A percentile compares a stretch with the other conserved stretches of the same genome.
These are phyloP conservation scores for Tolypeutes matacus DNA, from an alignment of 2,797 vertebrate species.

Conservation along the genomic window DNA sequence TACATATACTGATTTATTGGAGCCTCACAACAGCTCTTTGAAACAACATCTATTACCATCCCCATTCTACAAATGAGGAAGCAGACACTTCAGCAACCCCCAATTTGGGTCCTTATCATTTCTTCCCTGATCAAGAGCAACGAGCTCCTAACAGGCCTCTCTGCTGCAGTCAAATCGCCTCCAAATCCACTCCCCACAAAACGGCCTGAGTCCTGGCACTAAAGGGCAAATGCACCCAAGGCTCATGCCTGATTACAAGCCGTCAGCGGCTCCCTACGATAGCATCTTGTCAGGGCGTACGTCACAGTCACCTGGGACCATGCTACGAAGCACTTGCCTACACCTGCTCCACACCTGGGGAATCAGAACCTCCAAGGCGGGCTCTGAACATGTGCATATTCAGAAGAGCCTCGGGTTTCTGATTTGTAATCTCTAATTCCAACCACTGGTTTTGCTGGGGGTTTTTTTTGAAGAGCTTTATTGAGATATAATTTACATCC, in stretches of 20 bases:
- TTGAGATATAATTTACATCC: not conserved
- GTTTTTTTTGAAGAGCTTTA: not conserved
- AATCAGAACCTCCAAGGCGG: not conserved
- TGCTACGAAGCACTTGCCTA: not conserved
- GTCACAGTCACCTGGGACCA: not conserved
- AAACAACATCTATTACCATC: not conserved
- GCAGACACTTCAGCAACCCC: not conserved
- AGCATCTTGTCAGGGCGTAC: not conserved
- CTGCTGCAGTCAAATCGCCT: not conserved
- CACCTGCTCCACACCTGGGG: not conserved
- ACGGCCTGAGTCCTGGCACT: not conserved
- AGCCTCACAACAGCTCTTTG: not conserved
- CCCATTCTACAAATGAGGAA: not conserved
- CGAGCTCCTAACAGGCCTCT: not conserved
- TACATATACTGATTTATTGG: not conserved
- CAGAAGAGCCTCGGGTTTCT: not conserved
- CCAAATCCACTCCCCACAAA: not conserved
- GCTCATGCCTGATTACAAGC: not conserved
- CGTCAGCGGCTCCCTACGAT: not conserved
- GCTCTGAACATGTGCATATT: not conserved
- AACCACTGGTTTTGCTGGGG: not conserved
- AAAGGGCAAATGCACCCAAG: not conserved
- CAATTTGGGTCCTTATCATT: not conserved
- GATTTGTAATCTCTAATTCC: not conserved
- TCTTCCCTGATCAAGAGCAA: not conserved